Conservation (phyloP, 1,140 invertebrate genomes). For the Proctacanthus coquilletti region DNA sequence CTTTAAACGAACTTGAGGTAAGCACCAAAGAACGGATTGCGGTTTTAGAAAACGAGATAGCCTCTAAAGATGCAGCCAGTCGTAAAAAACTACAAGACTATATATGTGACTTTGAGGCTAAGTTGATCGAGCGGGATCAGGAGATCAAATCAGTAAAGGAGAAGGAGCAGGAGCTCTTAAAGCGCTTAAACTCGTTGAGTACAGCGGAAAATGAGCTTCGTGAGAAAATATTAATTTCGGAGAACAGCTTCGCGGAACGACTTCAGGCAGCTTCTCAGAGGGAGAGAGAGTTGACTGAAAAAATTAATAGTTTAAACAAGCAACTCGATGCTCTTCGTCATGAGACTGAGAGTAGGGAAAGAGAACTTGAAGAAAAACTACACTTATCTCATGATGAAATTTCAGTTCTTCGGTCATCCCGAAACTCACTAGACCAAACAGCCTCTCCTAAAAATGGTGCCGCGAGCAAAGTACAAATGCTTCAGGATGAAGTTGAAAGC, state of each 20-base stretch:
- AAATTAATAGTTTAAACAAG: conserved; percentile 15
- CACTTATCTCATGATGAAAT: conserved; percentile 24
- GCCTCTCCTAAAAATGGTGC: not conserved
- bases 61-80: conserved; percentile 14
- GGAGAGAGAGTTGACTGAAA: conserved; percentile 22
- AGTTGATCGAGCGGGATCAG: conserved; percentile 16
- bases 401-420: conserved; percentile 18
- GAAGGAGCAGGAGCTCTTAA: conserved; percentile 18
- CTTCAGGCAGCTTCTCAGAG: conserved; percentile 15
- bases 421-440: not conserved
- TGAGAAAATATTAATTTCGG: conserved; percentile 15
- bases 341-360: conserved; percentile 14
- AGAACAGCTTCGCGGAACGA: conserved; percentile 14
- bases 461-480: conserved; percentile 21
- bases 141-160: conserved; percentile 13
- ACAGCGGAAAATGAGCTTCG: conserved; percentile 18
- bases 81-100: conserved; percentile 17
- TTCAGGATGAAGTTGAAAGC: conserved; percentile 52
- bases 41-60: conserved; percentile 17
- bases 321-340: conserved; percentile 15
- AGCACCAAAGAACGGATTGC: conserved; percentile 18
- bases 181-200: conserved; percentile 17
- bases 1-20: conserved; percentile 17
- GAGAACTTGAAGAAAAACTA: conserved; percentile 22
- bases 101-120: conserved; percentile 14